Evolutionary conservation across 2,113 vertebrate genomes (phyloP), one percentile per base, ranked within the genome.

Genomic region (Eretmochelys imbricata): DNA sequence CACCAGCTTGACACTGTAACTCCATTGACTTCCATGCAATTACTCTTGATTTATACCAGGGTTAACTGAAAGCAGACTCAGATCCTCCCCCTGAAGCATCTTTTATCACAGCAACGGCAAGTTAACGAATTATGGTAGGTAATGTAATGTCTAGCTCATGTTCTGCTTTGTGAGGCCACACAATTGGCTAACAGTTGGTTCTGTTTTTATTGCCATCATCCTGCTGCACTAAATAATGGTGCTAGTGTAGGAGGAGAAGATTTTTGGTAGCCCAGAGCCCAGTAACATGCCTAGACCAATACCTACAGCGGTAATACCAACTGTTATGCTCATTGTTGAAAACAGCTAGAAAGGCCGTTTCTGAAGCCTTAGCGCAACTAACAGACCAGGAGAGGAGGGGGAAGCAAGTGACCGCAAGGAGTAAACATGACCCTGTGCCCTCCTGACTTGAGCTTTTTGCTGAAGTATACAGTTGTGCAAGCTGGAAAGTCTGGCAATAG

Each of bases 121-220:
- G 1, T 1, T 94, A 83, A 91, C 72, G 85, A 96, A 91, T 29
- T 35, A 53, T 95, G 81, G 29, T 46, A 4, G 54, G 90, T 75
- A 79, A 50, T 79, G 46, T 14, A 62, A 81, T 93, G 78, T 87
- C 91, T 0, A 69, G 0, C 87, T 94, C 89, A 8, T 57, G 85
- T 80, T 94, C 69, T 86, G 87, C 62, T 90, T 87, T 88, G 57
- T 85, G 90, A 89, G 89, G 80, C 85, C 93, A 65, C 2, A 1
- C 82, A 69, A 14, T 84, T 86, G 94, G 6, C 80, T 27, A 87
- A n/a, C 87, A 80, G n/a, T 90, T 91, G 85, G 35, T 92, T 80
- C 83, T 93, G 87, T 29, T 93, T 96, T 91, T 46, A 8, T 89
- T 82, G 51, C 69, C 84, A 86, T 89, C 89, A 88, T 49, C 49